Evolutionary conservation across 2,888 invertebrate genomes (phyloP), one percentile per base, ranked within the genome.

Genomic region (Eupithecia centaureata): DNA sequence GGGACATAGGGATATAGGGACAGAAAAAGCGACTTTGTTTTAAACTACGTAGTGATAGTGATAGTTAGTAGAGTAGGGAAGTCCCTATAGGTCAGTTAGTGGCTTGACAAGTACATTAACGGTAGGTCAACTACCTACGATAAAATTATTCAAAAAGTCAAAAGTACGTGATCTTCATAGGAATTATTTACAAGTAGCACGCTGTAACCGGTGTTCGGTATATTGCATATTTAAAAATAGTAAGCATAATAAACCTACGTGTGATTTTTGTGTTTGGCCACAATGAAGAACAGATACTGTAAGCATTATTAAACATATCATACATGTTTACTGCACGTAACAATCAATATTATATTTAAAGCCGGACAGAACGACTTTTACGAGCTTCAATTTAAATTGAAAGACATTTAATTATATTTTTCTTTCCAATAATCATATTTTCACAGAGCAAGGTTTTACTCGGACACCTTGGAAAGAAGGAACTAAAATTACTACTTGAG

Each of bases 361-460:
- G 7, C 2, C 8, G 18, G 18, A 22, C 10, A 47, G 10, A 42
- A 47, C 18, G 10, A 47, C 47, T 47, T 47, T 47, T 47, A 22
- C 22, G 47, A 42, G 42, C 42, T 42, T 42, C 42, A 42, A 42
- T 42, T 42, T 18, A 42, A 38, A 38, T 38, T 38, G n/a, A 18
- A 18, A 42, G 18, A 18, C 18, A 42, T 18, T 42, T 42, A 8
- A 42, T 42, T 42, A 42, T 42, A 42, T 42, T 38, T 38, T 2
- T 18, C 42, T 42, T 18, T 18, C 7, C n/a, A 42, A 42, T 42
- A 42, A 42, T 8, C n/a, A 42, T n/a, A 38, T n/a, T 1, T 38
- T 38, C 7, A 35, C 5, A 10, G n/a, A 18, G 42, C 42, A 42
- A 42, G 18, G 18, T 8, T 42, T 42, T 8, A 42, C 42, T 42